These are phyloP conservation scores for Odocoileus hemionus DNA, from an alignment of 2,113 vertebrate genomes.

Conservation along the genomic window DNA sequence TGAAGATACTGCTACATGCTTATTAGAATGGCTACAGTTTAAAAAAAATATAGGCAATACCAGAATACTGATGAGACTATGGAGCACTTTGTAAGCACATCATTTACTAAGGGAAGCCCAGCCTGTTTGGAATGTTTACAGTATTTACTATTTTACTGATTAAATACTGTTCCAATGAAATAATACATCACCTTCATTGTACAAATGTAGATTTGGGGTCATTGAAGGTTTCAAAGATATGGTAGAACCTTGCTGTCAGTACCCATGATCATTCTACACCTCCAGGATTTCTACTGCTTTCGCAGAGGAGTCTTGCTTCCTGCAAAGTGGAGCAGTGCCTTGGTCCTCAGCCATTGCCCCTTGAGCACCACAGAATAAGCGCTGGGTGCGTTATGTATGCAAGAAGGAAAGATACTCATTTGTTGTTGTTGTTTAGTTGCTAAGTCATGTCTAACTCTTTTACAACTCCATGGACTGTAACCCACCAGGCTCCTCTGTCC, in stretches of 20 bases:
- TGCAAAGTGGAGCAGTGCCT: neutral
- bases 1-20: neutral
- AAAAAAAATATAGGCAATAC: neutral
- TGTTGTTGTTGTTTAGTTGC: neutral
- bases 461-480: neutral
- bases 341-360: neutral
- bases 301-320: neutral
- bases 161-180: neutral
- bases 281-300: neutral
- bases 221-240: neutral
- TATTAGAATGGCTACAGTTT: neutral
- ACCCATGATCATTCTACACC: neutral
- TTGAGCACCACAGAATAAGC: neutral
- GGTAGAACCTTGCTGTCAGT: neutral
- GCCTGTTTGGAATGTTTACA: neutral
- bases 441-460: neutral
- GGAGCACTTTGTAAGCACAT: neutral
- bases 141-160: neutral
- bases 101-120: neutral
- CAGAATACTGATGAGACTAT: neutral
- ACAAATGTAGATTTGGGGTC: neutral
- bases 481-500: neutral
- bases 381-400: neutral
- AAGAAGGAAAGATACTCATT: neutral
- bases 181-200: neutral